phyloP scores from a whole-genome alignment of 35 echinoderm and acorn worm species.

The Diadema setosum region DNA sequence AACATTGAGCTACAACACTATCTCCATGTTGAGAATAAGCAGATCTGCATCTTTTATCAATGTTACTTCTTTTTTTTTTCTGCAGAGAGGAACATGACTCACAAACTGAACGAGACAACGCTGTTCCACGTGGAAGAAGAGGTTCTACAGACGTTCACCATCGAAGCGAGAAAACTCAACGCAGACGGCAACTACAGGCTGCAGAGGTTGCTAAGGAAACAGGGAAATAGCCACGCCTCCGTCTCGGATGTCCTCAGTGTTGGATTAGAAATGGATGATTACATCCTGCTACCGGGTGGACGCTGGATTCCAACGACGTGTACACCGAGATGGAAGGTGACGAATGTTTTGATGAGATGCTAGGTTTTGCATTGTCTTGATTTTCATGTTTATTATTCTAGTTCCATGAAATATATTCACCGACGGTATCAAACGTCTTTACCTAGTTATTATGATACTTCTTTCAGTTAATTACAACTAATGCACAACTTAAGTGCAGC shows the following conservation, averaged over 20 bases:
- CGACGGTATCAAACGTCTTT: no score
- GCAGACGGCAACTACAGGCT: not conserved
- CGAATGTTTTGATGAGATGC: no score
- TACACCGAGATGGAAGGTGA: slow-evolving; percentile 92
- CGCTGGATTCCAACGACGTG: slow-evolving; percentile 76
- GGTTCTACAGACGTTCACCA: slow-evolving; percentile 15
- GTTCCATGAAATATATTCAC: no score
- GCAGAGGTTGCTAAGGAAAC: not conserved
- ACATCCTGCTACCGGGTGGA: slow-evolving; percentile 84
- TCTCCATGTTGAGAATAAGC: no score
- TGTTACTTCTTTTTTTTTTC: not conserved
- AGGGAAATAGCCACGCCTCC: not conserved
- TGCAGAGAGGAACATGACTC: slow-evolving; percentile 37
- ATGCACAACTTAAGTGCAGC: no score
- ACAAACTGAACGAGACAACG: slow-evolving; percentile 20
- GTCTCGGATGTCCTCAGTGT: not conserved
- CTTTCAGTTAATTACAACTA: no score
- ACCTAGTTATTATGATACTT: no score
- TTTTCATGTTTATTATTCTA: no score
- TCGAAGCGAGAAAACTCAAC: not conserved
- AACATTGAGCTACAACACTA: no score
- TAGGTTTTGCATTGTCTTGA: no score
- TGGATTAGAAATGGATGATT: slow-evolving; percentile 43
- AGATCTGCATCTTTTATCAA: no score
- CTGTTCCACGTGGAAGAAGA: slow-evolving; percentile 18